Base-by-base conservation (phyloP, 2,113 vertebrate genomes). In the Propithecus coquereli region DNA sequence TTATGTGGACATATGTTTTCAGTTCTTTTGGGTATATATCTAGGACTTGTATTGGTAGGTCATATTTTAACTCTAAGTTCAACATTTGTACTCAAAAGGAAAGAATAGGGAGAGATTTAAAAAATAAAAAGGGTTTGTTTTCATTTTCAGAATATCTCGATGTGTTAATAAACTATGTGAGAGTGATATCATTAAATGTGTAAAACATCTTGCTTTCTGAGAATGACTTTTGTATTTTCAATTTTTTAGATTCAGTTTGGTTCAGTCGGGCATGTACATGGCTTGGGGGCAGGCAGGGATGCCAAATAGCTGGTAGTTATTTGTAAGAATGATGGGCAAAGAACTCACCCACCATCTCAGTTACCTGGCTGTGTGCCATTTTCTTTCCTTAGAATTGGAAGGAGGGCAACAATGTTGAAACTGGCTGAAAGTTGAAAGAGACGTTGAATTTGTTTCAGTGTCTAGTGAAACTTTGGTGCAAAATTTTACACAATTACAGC, bases 401-500 rank as follows among this genome's bases (percentile, higher is more conserved):
- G 47, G 66, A 76, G n/a, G 73, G 5, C 79, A 40, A 16, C 43
- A 2, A 54, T 30, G 43, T 81, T 87, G 91, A 96, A 95, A 59
- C n/a, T 68, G 45, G 76, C 32, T 71, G 34, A 17, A 66, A 87
- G 12, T 22, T 79, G 57, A 90, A 30, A 89, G 27, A 47, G 43
- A 81, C 71, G 57, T 8, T 50, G 20, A 82, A 65, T 83, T 91
- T 52, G 22, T 83, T 89, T 76, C 40, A 25, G 7, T 12, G 59
- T 65, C 87, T n/a, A 30, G 34, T 88, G 61, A 85, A 45, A 90
- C 59, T 47, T 92, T n/a, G 3, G 9, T 61, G 17, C 18, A 27
- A 34, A n/a, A 30, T 50, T 85, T 94, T 83, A 52, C 20, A 59
- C 76, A 94, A 81, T 77, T n/a, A 25, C 27, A 83, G 17, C 74